Evolutionary conservation across 2,888 invertebrate species (phyloP).

Genomic region (Caenorhabditis panamensis): DNA sequence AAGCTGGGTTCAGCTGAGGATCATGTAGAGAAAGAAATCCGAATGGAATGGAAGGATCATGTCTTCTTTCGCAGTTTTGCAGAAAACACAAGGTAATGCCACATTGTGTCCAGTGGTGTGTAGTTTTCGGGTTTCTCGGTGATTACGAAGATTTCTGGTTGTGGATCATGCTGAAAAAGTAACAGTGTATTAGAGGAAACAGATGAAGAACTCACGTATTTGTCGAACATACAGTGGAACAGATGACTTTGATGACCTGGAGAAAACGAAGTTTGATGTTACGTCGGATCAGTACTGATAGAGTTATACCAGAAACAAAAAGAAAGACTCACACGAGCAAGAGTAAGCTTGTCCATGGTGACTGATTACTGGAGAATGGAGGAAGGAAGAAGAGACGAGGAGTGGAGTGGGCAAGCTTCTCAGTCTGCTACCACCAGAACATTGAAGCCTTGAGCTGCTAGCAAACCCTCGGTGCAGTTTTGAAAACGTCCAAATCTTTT

Average conservation of each 20-base stretch:
- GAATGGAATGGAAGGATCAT: slow-evolving; percentile 8
- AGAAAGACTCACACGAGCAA: too few species aligned
- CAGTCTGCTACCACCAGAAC: too few species aligned
- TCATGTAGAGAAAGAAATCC: slow-evolving; percentile 15
- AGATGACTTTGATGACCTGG: too few species aligned
- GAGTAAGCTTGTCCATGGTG: too few species aligned
- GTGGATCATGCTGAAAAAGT: slow-evolving; percentile 17
- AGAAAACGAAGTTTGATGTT: not conserved
- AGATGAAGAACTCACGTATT: slow-evolving; percentile 45
- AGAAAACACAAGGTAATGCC: slow-evolving; percentile 73
- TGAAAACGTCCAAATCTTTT: too few species aligned
- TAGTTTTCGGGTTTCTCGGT: slow-evolving; percentile 70
- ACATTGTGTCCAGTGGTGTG: slow-evolving; percentile 73
- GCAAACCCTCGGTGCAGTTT: too few species aligned
- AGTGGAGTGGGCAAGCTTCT: too few species aligned
- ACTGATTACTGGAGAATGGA: too few species aligned
- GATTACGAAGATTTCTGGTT: slow-evolving; percentile 65
- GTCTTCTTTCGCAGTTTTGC: slow-evolving; percentile 66
- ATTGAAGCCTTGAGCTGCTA: too few species aligned
- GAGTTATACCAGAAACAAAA: too few species aligned
- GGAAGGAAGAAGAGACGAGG: too few species aligned
- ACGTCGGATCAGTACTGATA: too few species aligned
- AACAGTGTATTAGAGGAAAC: not conserved
- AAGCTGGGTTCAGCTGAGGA: not conserved
- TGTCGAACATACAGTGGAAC: slow-evolving; percentile 89